Evolutionary conservation across 2,113 vertebrate species (phyloP), one percentile per base, ranked within the genome.

Genomic region (Osmerus eperlanus): DNA sequence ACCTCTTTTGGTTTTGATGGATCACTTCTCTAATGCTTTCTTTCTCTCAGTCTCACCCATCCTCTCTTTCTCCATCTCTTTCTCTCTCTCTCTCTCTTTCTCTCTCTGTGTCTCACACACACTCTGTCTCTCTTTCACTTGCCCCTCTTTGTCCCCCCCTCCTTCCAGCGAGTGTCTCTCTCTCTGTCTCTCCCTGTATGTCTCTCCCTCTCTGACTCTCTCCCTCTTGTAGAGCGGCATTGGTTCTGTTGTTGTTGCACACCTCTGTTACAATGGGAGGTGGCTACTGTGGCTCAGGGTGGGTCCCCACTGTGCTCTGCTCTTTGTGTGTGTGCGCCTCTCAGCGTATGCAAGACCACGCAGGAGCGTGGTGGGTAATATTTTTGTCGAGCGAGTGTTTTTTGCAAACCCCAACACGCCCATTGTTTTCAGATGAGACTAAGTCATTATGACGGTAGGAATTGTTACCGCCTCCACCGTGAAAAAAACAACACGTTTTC

Each of bases 281-380:
- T 84, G 81, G 79, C 69, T 77, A 9, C 69, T 56, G 71, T 80
- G 83, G 56, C 81, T 84, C 41, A 7, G 86, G 88, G 88, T 86
- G 87, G 83, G 88, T 87, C 88, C 65, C 68, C 0, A 66, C 81
- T 71, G 23, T 55, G 13, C 19, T 62, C 13, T 9, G 32, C 74
- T 84, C 80, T 90, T 88, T 88, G 82, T 89, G 84, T 84, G 78
- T 75, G 47, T 78, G 73, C 62, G 72, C 72, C 75, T 19, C 4
- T n/a, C 36, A 32, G 11, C 58, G 75, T 58, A 54, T 56, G 18
- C 28, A n/a, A 41, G 23, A 23, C 41, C 41, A 9, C 9, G 41
- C 41, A 12, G 8, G 41, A 47, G 6, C 41, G 7, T 12, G 41
- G 41, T 12, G 7, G 9, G 12, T 12, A 2, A 11, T 5, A 47